Evolutionary conservation across 2,797 vertebrate species (phyloP).

Genomic region (Platalea minor): DNA sequence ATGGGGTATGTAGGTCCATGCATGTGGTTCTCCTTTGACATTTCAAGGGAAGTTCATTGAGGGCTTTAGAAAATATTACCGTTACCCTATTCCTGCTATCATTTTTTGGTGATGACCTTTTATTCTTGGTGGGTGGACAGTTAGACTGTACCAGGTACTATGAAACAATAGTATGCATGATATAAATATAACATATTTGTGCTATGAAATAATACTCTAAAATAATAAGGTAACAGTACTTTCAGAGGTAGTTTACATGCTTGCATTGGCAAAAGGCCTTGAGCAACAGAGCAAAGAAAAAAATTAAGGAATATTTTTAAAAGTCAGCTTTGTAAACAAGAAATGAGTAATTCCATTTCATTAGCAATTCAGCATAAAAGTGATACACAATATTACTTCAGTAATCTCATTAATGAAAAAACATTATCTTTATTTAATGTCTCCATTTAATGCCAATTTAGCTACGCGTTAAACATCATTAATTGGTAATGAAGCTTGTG

Average conservation of each 20-base stretch:
- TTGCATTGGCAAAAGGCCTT: neutral
- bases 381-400: slow-evolving; percentile 32
- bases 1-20: rapidly evolving
- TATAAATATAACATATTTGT: neutral
- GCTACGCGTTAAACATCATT: slow-evolving; percentile 65
- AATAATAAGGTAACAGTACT: neutral
- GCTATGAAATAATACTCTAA: neutral
- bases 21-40: neutral
- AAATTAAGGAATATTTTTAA: neutral
- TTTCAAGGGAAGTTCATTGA: neutral
- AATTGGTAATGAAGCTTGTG: slow-evolving; percentile 65
- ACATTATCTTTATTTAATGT: slow-evolving; percentile 67
- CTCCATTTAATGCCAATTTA: slow-evolving; percentile 64
- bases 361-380: slow-evolving; percentile 66
- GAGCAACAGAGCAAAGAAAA: neutral
- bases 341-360: slow-evolving; percentile 44
- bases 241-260: neutral
- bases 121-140: neutral
- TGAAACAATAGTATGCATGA: neutral
- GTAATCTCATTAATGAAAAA: slow-evolving; percentile 69
- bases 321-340: neutral
- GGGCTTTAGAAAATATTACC: neutral
- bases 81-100: neutral
- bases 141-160: neutral
- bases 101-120: neutral